Evolutionary conservation across 2,113 vertebrate genomes (phyloP), one percentile per base, ranked within the genome.

Genomic region (Anarrhichthys ocellatus): DNA sequence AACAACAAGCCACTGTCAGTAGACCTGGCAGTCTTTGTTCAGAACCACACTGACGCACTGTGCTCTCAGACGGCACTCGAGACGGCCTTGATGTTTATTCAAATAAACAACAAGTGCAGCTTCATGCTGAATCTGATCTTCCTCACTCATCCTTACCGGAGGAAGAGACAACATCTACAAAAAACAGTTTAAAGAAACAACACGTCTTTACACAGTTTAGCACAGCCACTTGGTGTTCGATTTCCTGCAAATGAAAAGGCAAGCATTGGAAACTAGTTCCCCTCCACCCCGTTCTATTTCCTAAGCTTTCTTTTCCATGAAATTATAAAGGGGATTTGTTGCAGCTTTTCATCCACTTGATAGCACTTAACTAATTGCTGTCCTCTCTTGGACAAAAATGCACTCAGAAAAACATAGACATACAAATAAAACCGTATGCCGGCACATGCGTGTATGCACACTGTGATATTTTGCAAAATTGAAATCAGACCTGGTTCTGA

Each of bases 261-360:
- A 93, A 91, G 84, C 79, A 91, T 74, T 89, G 71, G 86, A 92
- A 90, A 92, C 81, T 87, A 82, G 78, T 81, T 91, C 69, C 70
- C 81, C 89, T 81, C 82, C 79, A 82, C 89, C 89, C 83, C 86
- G 92, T 90, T 91, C 85, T 91, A 92, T 89, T 93, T 91, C 78
- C 79, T 93, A 91, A 92, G 92, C 88, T 91, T 94, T 93, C 90
- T 92, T 93, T 92, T 89, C 76, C 81, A 91, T 90, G 80, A 92
- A 94, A 94, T 93, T 93, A 88, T 89, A 88, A 92, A 92, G 82
- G 71, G 91, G 87, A 92, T 91, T 92, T 87, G 91, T 92, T 89
- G 89, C 93, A 94, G 91, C 88, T 94, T 95, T 94, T 94, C 90
- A 94, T 94, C 93, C 93, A 94, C 94, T 95, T 93, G 90, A 95